Conservation (phyloP, 1,140 invertebrate species). For the Drosophila sproati region DNA sequence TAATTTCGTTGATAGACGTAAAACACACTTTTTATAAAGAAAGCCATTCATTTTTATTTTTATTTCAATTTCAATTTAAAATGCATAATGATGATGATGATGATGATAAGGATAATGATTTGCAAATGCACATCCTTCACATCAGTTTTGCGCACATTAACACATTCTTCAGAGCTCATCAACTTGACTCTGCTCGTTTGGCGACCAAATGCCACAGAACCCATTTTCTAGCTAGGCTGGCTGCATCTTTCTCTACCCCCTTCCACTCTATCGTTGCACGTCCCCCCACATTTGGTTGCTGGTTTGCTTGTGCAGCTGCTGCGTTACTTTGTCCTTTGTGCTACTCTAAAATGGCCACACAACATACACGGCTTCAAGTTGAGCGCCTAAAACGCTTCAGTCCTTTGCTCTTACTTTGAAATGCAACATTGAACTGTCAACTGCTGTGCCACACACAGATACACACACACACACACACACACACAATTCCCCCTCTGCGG, state of each 20-base stretch:
- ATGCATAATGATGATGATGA: no score
- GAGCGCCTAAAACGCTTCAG: conserved; percentile 70
- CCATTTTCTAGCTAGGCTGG: not conserved
- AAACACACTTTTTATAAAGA: no score
- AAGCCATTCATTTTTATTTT: no score
- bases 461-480: not conserved
- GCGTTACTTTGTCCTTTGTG: conserved; percentile 58
- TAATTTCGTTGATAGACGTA: no score
- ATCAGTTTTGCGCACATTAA: conserved; percentile 11
- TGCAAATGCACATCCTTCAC: no score
- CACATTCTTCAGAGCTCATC: conserved; percentile 46
- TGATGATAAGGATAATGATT: not conserved
- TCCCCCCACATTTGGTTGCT: not conserved
- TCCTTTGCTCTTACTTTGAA: conserved; percentile 53
- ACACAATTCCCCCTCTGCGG: not conserved
- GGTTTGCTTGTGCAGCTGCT: conserved; percentile 4
- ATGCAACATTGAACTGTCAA: conserved; percentile 81
- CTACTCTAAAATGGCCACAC: conserved; percentile 42
- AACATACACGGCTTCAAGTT: conserved; percentile 47
- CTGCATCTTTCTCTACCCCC: no score
- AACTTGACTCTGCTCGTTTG: conserved; percentile 69
- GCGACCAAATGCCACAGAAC: conserved; percentile 40
- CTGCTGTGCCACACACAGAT: conserved; percentile 30
- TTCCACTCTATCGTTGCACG: not conserved
- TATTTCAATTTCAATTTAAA: no score